Base-by-base conservation (phyloP, 1,140 invertebrate species). In the Probaryconus sp. region DNA sequence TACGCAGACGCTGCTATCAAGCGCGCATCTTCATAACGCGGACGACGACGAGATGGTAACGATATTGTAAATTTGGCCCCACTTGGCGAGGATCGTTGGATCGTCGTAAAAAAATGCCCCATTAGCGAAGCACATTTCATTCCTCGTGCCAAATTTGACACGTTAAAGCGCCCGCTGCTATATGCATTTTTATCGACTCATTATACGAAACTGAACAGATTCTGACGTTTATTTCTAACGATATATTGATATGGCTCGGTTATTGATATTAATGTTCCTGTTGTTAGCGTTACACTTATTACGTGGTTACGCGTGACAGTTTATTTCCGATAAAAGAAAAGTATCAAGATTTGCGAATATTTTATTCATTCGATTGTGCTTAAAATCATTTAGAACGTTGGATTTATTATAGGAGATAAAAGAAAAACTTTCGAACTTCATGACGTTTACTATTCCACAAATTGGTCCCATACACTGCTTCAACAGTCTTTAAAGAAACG, bases 141-240 rank as follows among this genome's bases (percentile, higher is more conserved):
- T 9, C 9, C 17, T 13, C 1, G 40, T 63, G 58, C 58, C 60
- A 53, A 53, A 64, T 35, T 43, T 53, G 26, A 31, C 35, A 43
- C 55, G 37, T 18, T 48, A 48, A 40, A n/a, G n/a, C n/a, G 14
- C n/a, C 10, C 3, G 3, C 6, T 16, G n/a, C 28, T 28, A 45
- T 24, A 26, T 45, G 37, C 48, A 64, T 64, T 64, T 51, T 51
- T 64, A 51, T 64, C 48, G 37, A 37, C 16, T 48, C 37, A 64
- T 64, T 51, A 61, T 35, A 17, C 10, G 16, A 16, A 24, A 18
- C 20, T 13, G 10, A 5, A 9, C 7, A 30, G 28, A 4, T 2
- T 3, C 5, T n/a, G 16, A 31, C 18, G 28, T 26, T 16, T 28
- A 26, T 43, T 43, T 43, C 20, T 14, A 3, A 43, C 14, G 43